These are phyloP conservation scores for Plotosus lineatus DNA, from an alignment of 2,113 vertebrate species.

Conservation along the genomic window DNA sequence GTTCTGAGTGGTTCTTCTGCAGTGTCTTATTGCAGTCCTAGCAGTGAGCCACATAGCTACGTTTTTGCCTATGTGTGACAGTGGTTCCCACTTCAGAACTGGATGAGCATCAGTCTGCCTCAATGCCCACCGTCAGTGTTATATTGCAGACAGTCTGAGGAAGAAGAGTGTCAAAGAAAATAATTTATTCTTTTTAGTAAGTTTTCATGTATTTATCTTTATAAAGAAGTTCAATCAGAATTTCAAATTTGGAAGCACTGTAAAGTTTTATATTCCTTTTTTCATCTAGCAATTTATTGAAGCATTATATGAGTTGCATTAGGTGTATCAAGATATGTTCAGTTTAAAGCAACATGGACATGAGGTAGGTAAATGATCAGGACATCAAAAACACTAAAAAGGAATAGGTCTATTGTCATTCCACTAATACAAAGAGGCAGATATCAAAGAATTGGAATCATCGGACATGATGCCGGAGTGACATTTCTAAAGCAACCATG, in stretches of 20 bases:
- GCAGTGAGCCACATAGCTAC: slow-evolving; percentile 46
- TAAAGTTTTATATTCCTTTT: neutral
- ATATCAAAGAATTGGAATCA: neutral
- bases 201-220: neutral
- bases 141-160: slow-evolving; percentile 39
- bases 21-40: slow-evolving; percentile 37
- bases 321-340: neutral
- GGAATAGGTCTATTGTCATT: neutral
- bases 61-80: slow-evolving; percentile 31
- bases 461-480: neutral
- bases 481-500: neutral
- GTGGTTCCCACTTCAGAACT: slow-evolving; percentile 59
- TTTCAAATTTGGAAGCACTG: neutral
- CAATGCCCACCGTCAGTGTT: slow-evolving; percentile 62
- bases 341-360: neutral
- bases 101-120: slow-evolving; percentile 62
- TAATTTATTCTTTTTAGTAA: neutral
- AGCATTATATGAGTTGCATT: neutral
- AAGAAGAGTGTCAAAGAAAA: slow-evolving; percentile 5
- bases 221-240: neutral
- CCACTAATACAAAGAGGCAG: neutral
- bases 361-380: neutral
- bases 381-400: neutral
- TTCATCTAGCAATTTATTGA: neutral
- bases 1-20: slow-evolving; percentile 50